These are phyloP conservation scores for Salvelinus fontinalis DNA, from an alignment of 2,113 vertebrate species.

Conservation along the genomic window DNA sequence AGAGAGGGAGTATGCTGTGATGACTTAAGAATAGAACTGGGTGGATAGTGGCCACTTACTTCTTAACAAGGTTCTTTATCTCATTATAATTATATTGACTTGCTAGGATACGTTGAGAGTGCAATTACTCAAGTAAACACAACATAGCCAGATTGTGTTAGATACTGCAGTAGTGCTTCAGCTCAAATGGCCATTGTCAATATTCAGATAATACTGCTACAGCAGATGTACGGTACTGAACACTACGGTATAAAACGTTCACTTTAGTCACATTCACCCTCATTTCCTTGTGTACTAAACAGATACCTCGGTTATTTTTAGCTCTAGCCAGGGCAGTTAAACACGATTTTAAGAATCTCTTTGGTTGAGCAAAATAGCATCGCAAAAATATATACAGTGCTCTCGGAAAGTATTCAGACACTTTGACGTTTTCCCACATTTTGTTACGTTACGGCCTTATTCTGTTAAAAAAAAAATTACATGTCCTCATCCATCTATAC, in stretches of 20 bases:
- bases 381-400: no score
- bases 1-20: constrained; percentile 16
- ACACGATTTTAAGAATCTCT: no score
- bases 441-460: no score
- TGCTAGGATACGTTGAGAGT: constrained; percentile 43
- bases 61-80: constrained; percentile 36
- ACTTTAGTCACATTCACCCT: background rate
- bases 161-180: background rate
- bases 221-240: background rate
- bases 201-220: background rate
- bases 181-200: constrained; percentile 22
- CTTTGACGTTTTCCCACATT: no score
- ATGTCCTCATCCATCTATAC: no score
- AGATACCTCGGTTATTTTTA: constrained; percentile 1
- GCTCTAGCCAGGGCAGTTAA: background rate
- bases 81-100: constrained; percentile 39
- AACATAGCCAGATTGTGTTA: constrained; percentile 16
- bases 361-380: no score
- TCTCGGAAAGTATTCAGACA: no score
- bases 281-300: background rate
- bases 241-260: background rate
- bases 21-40: constrained; percentile 35
- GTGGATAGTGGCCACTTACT: constrained; percentile 32
- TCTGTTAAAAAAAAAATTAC: no score
- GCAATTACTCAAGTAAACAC: constrained; percentile 50